Evolutionary conservation across 1,140 invertebrate genomes (phyloP).

Genomic region (Onthophagus taurus): DNA sequence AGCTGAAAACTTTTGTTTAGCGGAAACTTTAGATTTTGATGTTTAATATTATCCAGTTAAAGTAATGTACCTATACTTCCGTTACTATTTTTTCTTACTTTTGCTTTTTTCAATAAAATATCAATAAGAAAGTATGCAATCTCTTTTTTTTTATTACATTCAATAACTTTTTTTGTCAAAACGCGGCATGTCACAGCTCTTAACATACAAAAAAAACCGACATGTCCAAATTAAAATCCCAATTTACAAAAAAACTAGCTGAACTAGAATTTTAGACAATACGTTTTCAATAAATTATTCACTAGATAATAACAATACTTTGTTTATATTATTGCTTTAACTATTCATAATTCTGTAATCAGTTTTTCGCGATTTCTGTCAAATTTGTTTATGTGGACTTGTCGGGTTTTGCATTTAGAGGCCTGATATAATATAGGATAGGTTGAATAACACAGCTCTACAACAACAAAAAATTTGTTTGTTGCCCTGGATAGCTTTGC

Average conservation of each 20-base stretch:
- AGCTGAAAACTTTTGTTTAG: no score
- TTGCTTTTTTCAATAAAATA: neutral
- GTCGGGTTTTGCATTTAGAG: constrained; percentile 7
- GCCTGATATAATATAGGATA: no score
- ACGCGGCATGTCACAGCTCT: constrained; percentile 1
- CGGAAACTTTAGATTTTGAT: no score
- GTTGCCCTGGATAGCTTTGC: no score
- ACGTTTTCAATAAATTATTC: neutral
- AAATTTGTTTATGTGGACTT: no score
- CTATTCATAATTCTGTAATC: no score
- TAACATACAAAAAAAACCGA: neutral
- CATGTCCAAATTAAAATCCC: neutral
- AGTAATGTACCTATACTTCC: no score
- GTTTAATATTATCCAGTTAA: no score
- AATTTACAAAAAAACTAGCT: constrained; percentile 1
- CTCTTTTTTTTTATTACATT: constrained; percentile 1
- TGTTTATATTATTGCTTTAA: constrained; percentile 1
- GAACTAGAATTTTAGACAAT: neutral
- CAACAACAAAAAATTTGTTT: no score
- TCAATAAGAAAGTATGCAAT: constrained; percentile 1
- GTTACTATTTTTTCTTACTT: constrained; percentile 1
- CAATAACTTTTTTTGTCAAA: constrained; percentile 1
- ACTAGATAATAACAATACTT: neutral
- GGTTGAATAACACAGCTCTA: no score
- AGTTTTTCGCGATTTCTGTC: no score